A percentile compares a stretch with the other conserved stretches of the same genome.
phyloP scores from a whole-genome alignment of 2,113 vertebrate species.

The Paratilapia polleni region DNA sequence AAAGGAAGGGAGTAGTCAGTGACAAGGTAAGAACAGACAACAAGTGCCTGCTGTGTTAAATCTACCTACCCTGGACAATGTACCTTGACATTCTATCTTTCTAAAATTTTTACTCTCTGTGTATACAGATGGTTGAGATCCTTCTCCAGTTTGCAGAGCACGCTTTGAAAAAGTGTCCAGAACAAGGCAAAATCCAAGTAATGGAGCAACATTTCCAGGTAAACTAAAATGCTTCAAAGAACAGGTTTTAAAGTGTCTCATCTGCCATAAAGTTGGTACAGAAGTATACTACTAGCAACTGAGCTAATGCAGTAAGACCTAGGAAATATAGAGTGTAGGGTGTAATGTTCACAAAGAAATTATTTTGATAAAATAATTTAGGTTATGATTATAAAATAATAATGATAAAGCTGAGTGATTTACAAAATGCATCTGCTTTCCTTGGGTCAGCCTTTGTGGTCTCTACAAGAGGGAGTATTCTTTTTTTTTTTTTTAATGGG shows the following conservation, averaged over 20 bases:
- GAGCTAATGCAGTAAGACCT: no score
- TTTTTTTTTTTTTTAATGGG: no score
- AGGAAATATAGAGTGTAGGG: no score
- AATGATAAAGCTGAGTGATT: no score
- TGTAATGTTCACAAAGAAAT: no score
- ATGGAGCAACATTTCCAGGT: conserved; percentile 98
- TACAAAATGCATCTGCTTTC: no score
- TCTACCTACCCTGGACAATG: not conserved
- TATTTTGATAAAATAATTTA: no score
- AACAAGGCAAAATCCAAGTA: conserved; percentile 94
- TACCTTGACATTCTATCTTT: rapidly evolving
- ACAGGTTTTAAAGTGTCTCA: not conserved
- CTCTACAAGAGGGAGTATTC: no score
- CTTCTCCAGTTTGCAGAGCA: conserved; percentile 91
- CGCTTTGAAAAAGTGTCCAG: conserved; percentile 92
- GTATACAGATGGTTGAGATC: conserved; percentile 91
- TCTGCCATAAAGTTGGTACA: not conserved
- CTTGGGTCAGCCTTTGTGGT: no score
- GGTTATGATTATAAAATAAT: no score
- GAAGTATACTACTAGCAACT: not conserved
- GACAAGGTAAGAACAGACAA: conserved; percentile 85
- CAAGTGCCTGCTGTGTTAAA: not conserved
- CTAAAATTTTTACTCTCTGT: not conserved
- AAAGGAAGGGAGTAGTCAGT: conserved; percentile 88
- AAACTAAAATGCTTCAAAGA: not conserved